Evolutionary conservation across 2,888 invertebrate species (phyloP), one percentile per base, ranked within the genome.

Genomic region (Dryocosmus kuriphilus): DNA sequence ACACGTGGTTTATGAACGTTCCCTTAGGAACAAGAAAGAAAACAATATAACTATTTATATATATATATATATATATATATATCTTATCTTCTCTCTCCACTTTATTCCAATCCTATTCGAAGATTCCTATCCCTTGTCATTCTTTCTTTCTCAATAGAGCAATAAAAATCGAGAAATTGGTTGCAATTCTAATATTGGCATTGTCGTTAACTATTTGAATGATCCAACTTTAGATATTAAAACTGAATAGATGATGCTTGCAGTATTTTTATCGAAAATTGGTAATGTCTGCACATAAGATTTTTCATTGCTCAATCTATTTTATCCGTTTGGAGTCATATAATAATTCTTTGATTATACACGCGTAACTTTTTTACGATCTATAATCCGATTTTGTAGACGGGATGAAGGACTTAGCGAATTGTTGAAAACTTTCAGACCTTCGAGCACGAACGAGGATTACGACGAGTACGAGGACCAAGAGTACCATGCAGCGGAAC

Each of bases 401-500:
- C 7, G 19, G 16, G 27, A 46, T 67, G 19, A 46, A 46, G 19
- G 19, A 51, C 30, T 67, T 51, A 41, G 27, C 30, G 30, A 71
- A 51, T 71, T 51, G 32, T 14, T 67, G 67, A 51, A 73, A 63
- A 51, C 77, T 85, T 88, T 81, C 88, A 91, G 91, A 51, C 96
- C 96, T 30, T 96, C 96, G 22, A 93, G 94, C 41, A 96, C 96
- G 0, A 92, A 91, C 32, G 96, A 96, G 86, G 86, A 91, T 0
- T 87, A 95, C 27, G 94, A 94, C 5, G 93, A 94, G 79, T 94
- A 95, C 88, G 93, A 93, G 0, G 95, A 96, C 90, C 94, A 94
- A 82, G 96, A 96, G 88, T 96, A 96, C 89, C 94, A 94, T 74
- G 95, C 95, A 4, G 96, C 96, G 0, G 96, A 96, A 89, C 91